Base-by-base conservation (phyloP, 2,797 vertebrate genomes). In the Platalea minor region DNA sequence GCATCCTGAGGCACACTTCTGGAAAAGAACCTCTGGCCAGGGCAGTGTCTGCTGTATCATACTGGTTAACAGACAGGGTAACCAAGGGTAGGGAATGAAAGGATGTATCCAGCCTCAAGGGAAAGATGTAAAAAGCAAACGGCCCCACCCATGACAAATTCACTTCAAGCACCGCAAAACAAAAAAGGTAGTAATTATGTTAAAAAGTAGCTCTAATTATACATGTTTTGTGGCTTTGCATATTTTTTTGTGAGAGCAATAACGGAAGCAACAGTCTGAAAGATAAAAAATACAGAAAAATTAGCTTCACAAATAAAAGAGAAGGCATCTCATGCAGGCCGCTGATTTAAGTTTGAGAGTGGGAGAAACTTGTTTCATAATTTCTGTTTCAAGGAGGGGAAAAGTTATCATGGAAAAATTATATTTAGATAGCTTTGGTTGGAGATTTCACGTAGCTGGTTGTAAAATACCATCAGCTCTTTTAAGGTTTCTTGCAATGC, bases 381-480 rank as follows among this genome's bases (percentile, higher is more conserved):
- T 70, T 83, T 93, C 76, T 93, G 11, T 91, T 88, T 68, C 18
- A 94, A 68, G 33, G 33, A 85, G 17, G 33, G n/a, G 33, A 75
- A 43, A 86, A 41, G 37, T 89, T 87, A 91, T 46, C 17, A 21
- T 45, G 67, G 48, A 74, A 91, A 87, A 91, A 70, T 2, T 83
- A 72, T 67, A 69, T 73, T 95, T 95, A 91, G 64, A 53, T 67
- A 26, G 9, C 61, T 92, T 93, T 91, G 67, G 37, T 15, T 91
- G 53, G 72, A 89, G 45, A 50, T 82, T 73, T 85, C 25, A 50
- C 75, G 45, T 75, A 64, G 33, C 56, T 85, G 59, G 35, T 82
- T 89, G 78, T 94, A 92, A 96, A 95, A 95, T 77, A 80, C 37
- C 67, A 67, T 46, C 68, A 53, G n/a, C 56, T 93, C 51, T 83